Conservation (phyloP, 2,888 invertebrate species). For the Volucella inanis region DNA sequence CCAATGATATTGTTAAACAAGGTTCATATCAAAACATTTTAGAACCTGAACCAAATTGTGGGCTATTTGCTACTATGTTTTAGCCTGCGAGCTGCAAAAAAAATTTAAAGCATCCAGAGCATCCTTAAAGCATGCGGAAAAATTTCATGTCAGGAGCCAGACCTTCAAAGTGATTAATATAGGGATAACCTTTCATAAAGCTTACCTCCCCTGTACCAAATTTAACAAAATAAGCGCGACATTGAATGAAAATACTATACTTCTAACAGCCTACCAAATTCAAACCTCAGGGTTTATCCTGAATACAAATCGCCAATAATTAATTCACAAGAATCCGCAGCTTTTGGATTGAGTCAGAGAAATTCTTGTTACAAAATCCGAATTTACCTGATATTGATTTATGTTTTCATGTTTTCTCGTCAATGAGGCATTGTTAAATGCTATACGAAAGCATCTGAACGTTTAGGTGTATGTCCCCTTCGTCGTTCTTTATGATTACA, state of each 20-base stretch:
- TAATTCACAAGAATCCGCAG: conserved; percentile 33
- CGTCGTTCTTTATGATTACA: conserved; percentile 40
- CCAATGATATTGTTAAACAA: no score
- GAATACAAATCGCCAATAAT: conserved; percentile 23
- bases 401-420: background rate
- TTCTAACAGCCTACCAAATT: background rate
- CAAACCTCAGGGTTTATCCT: conserved; percentile 17
- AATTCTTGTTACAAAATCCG: conserved; percentile 10
- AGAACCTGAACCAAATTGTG: no score
- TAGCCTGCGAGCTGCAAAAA: no score
- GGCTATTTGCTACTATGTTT: no score
- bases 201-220: background rate
- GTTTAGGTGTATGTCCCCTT: background rate
- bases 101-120: no score
- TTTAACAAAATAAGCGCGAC: conserved; percentile 32
- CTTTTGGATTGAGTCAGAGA: background rate
- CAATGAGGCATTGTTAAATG: background rate
- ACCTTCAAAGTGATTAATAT: background rate
- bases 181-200: conserved; percentile 2
- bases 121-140: no score
- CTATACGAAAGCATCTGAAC: no score
- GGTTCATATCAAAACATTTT: no score
- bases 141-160: no score
- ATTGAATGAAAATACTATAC: conserved; percentile 14
- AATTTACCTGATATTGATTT: conserved; percentile 28